Evolutionary conservation across 1,140 invertebrate species (phyloP).

Genomic region (Drosophila pseudoananassae): DNA sequence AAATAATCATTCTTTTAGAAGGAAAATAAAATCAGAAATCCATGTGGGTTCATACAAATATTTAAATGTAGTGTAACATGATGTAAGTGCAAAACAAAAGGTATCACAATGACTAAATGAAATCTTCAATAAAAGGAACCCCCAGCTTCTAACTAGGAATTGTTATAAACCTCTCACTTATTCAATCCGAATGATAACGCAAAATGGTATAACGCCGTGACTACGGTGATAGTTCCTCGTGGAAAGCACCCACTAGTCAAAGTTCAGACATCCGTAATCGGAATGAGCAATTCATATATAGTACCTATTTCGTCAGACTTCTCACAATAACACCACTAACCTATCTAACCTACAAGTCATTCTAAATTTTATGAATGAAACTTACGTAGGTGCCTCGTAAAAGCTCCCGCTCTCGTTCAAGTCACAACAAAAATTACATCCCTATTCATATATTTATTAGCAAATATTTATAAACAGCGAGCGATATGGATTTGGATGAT

Average conservation of each 20-base stretch:
- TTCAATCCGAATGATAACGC: conserved; percentile 8
- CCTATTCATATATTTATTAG: background rate
- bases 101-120: background rate
- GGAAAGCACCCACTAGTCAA: conserved; percentile 27
- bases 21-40: background rate
- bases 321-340: conserved; percentile 13
- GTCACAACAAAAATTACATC: conserved; percentile 31
- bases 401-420: conserved; percentile 16
- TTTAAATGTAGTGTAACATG: background rate
- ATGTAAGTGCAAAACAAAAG: background rate
- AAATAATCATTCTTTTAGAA: conserved; percentile 4
- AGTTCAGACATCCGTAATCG: conserved; percentile 8
- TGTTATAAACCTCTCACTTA: background rate
- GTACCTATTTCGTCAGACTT: conserved; percentile 14
- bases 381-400: conserved; percentile 14
- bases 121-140: background rate
- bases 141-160: conserved; percentile 1
- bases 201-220: conserved; percentile 24
- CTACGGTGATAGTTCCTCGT: background rate
- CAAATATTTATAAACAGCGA: conserved; percentile 17
- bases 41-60: background rate
- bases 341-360: background rate
- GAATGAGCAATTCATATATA: conserved; percentile 20
- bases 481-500: conserved; percentile 33
- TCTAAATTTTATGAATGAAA: conserved; percentile 35